Evolutionary conservation across 2,888 invertebrate genomes (phyloP).

Genomic region (Clivina fossor): DNA sequence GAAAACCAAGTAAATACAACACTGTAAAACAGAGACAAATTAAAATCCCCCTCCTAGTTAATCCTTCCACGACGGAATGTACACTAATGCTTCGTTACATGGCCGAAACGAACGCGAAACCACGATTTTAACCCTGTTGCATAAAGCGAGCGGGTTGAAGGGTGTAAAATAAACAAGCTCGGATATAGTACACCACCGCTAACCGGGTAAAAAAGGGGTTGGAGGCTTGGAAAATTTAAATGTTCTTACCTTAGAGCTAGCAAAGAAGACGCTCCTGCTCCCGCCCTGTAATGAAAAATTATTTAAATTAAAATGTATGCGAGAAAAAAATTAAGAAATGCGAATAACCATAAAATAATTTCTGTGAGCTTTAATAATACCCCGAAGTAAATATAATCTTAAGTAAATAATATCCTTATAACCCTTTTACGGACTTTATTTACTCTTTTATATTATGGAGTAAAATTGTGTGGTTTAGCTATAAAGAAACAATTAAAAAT

Average conservation of each 20-base stretch:
- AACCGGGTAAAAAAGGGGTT: not conserved
- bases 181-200: not conserved
- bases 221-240: slow-evolving; percentile 3
- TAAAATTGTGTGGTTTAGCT: too few species aligned
- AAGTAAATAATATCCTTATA: not conserved
- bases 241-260: slow-evolving; percentile 8
- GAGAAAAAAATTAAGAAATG: slow-evolving; percentile 21
- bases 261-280: too few species aligned
- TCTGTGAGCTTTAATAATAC: slow-evolving; percentile 19
- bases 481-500: too few species aligned
- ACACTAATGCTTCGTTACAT: slow-evolving; percentile 20
- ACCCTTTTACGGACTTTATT: not conserved
- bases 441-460: too few species aligned
- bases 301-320: slow-evolving; percentile 26
- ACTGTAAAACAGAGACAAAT: not conserved
- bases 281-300: slow-evolving; percentile 18
- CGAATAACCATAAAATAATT: slow-evolving; percentile 27
- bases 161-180: not conserved
- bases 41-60: not conserved
- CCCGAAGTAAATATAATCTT: slow-evolving; percentile 20
- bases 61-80: slow-evolving; percentile 9
- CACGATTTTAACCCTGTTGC: too few species aligned
- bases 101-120: not conserved
- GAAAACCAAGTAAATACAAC: not conserved
- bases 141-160: not conserved